A percentile compares a stretch with the other conserved stretches of the same genome.
Evolutionary conservation across 2,797 vertebrate species (phyloP).

Genomic region (Dromococcyx pavoninus): DNA sequence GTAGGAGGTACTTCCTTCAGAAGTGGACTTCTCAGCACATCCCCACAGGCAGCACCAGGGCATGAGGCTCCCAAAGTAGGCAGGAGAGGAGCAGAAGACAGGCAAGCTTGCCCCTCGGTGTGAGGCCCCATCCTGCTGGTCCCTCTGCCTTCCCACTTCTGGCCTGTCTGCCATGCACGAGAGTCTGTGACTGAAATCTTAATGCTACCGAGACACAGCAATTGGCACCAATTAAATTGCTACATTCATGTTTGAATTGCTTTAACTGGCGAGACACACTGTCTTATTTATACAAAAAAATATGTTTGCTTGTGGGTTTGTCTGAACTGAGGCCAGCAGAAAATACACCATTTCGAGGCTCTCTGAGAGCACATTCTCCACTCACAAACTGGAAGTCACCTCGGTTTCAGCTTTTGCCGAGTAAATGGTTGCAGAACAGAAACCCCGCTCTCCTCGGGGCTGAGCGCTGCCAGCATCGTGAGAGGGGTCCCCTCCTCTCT

Average conservation of each 20-base stretch:
- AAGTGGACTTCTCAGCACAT: background rate
- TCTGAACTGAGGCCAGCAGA: slow-evolving; percentile 69
- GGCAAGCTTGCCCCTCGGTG: background rate
- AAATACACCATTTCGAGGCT: slow-evolving; percentile 40
- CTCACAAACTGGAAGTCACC: slow-evolving; percentile 39
- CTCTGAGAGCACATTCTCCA: slow-evolving; percentile 14
- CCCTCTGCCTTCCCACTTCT: slow-evolving; percentile 30
- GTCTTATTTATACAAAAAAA: slow-evolving; percentile 79
- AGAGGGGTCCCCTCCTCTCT: background rate
- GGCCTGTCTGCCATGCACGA: background rate
- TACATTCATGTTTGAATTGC: slow-evolving; percentile 79
- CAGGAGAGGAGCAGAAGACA: background rate
- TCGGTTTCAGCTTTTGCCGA: background rate
- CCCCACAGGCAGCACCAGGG: background rate
- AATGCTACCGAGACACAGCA: slow-evolving; percentile 67
- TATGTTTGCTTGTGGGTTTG: slow-evolving; percentile 78
- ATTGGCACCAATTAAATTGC: slow-evolving; percentile 78
- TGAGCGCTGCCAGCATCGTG: fast-evolving
- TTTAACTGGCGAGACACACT: slow-evolving; percentile 78
- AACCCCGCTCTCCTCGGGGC: background rate
- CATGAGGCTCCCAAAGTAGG: background rate
- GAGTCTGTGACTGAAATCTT: slow-evolving; percentile 72
- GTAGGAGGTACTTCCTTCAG: background rate
- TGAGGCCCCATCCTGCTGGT: background rate
- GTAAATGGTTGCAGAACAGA: slow-evolving; percentile 28